A percentile compares a stretch with the other conserved stretches of the same genome.
phyloP scores from a whole-genome alignment of 2,888 invertebrate genomes.

The Cyaniris semiargus region DNA sequence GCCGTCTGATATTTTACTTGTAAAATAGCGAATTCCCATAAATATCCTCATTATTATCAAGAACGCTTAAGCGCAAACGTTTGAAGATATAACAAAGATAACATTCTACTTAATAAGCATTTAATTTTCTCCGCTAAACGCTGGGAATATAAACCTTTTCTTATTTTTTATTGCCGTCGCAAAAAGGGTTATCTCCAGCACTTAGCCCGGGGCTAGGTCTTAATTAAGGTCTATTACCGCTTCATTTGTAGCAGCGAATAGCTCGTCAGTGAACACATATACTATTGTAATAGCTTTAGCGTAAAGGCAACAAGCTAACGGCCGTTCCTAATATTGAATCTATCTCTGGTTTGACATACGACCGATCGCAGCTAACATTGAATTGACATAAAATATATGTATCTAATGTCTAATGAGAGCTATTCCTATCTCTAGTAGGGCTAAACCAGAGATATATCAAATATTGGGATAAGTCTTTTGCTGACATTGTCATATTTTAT shows the following conservation, averaged over 20 bases:
- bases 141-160: not conserved
- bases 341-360: no score
- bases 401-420: no score
- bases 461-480: no score
- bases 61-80: not conserved
- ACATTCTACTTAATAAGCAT: not conserved
- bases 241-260: not conserved
- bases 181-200: not conserved
- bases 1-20: no score
- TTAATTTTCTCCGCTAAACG: not conserved
- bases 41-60: no score
- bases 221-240: conserved; percentile 11
- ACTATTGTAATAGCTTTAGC: not conserved
- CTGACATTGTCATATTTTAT: no score
- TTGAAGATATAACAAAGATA: not conserved
- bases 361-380: no score
- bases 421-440: no score
- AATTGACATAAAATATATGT: no score
- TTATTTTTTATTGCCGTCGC: not conserved
- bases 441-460: no score
- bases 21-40: no score
- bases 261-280: not conserved
- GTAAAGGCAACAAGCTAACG: not conserved
- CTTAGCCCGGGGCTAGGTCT: not conserved
- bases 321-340: no score